Conservation (phyloP, 1,140 invertebrate genomes). For the Lordiphosa mommai region DNA sequence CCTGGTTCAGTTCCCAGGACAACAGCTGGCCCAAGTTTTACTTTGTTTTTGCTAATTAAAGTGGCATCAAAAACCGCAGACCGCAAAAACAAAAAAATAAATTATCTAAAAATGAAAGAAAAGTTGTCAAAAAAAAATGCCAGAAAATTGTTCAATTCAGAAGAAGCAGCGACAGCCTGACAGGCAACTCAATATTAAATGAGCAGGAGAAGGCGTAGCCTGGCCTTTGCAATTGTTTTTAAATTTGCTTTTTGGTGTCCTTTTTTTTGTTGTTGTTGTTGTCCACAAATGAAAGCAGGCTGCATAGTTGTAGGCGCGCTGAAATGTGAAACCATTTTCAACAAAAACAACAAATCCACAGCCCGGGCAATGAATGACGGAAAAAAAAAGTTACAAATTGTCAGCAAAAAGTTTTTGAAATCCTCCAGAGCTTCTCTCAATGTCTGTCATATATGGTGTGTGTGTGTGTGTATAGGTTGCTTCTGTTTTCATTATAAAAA, state of each 20-base stretch:
- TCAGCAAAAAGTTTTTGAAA: not conserved
- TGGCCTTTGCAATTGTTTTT: constrained; percentile 5
- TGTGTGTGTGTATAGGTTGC: not conserved
- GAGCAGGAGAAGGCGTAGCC: not conserved
- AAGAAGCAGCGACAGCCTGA: constrained; percentile 21
- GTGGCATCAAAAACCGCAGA: constrained; percentile 45
- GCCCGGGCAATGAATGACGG: not conserved
- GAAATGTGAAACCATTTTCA: constrained; percentile 6
- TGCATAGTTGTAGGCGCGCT: constrained; percentile 2
- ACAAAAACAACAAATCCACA: constrained; percentile 1
- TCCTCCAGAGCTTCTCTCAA: not conserved
- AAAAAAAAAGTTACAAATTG: constrained; percentile 7
- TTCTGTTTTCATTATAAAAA: too few species aligned
- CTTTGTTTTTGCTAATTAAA: constrained; percentile 64
- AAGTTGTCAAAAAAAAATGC: constrained; percentile 16
- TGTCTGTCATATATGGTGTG: constrained; percentile 27
- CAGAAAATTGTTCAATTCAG: constrained; percentile 32
- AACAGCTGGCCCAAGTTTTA: constrained; percentile 28
- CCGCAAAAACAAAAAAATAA: constrained; percentile 28
- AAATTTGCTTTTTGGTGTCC: constrained; percentile 3
- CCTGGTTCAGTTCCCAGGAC: constrained; percentile 49
- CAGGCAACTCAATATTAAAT: constrained; percentile 1
- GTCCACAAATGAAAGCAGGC: constrained; percentile 5
- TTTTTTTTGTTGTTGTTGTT: constrained; percentile 2
- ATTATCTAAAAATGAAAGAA: constrained; percentile 14